phyloP scores from a whole-genome alignment of 2,888 invertebrate genomes.

The Leptinotarsa tumamoca region DNA sequence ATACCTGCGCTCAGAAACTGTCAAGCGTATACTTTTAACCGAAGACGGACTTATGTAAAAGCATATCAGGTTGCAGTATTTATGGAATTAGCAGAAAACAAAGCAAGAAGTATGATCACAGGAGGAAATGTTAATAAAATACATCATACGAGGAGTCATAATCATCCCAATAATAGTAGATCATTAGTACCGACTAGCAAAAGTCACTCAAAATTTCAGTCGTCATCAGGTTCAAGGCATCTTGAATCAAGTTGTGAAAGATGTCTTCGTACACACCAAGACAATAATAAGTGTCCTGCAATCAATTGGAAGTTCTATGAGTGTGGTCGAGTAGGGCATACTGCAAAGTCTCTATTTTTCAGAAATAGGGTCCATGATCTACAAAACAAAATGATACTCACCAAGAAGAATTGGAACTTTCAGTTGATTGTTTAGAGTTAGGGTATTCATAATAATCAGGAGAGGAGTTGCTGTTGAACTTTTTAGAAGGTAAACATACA shows the following conservation, averaged over 20 bases:
- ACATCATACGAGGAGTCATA: not conserved
- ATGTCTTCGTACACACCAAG: slow-evolving; percentile 20
- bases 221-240: not conserved
- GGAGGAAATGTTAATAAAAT: not conserved
- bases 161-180: not conserved
- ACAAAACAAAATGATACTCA: not conserved
- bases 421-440: slow-evolving; percentile 19
- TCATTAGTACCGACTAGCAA: too few relatives aligned
- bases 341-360: slow-evolving; percentile 33
- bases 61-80: slow-evolving; percentile 7
- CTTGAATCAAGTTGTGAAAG: slow-evolving; percentile 17
- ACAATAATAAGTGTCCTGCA: slow-evolving; percentile 33
- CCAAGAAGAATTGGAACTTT: not conserved
- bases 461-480: not conserved
- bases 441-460: not conserved
- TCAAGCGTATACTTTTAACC: slow-evolving; percentile 41
- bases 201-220: not conserved
- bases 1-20: slow-evolving; percentile 1
- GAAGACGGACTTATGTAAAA: slow-evolving; percentile 25
- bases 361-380: slow-evolving; percentile 25
- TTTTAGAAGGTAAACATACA: not conserved
- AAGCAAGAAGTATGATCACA: slow-evolving; percentile 21
- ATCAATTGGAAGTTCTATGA: slow-evolving; percentile 32
- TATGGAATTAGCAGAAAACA: slow-evolving; percentile 34
- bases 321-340: slow-evolving; percentile 28